Evolutionary conservation across 2,797 vertebrate genomes (phyloP).

Genomic region (Salarias fasciatus): DNA sequence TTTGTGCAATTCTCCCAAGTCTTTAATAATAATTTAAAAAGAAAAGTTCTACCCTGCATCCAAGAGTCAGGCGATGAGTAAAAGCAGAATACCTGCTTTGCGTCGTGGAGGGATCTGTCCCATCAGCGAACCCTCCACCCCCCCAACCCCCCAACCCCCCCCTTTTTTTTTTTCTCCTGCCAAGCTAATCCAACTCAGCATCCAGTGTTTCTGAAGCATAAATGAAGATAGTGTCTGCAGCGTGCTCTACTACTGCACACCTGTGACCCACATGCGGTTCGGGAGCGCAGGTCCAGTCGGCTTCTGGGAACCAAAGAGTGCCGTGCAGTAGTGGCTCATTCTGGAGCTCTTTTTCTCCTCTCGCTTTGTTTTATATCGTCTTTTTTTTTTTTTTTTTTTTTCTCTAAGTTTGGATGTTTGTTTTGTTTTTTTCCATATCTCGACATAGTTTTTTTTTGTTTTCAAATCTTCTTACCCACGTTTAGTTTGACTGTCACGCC

Average conservation of each 20-base stretch:
- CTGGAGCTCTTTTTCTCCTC: conserved; percentile 76
- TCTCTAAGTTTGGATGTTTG: conserved; percentile 37
- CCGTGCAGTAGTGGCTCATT: conserved; percentile 84
- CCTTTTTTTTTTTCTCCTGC: conserved; percentile 71
- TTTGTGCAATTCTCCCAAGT: conserved; percentile 76
- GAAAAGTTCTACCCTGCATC: conserved; percentile 57
- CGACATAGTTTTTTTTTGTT: conserved; percentile 36
- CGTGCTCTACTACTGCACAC: conserved; percentile 73
- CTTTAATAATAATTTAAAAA: conserved; percentile 42
- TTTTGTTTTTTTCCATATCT: conserved; percentile 35
- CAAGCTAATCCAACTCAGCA: conserved; percentile 79
- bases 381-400: conserved; percentile 1
- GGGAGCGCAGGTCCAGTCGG: conserved; percentile 46
- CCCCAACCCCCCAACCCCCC: too few relatives aligned
- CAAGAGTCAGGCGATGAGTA: conserved; percentile 45
- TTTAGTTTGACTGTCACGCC: conserved; percentile 71
- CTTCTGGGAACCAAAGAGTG: conserved; percentile 84
- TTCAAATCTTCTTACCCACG: conserved; percentile 54
- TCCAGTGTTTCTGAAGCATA: conserved; percentile 85
- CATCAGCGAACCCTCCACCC: conserved; percentile 49
- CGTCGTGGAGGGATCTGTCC: conserved; percentile 48
- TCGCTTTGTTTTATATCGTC: conserved; percentile 38
- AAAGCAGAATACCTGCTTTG: conserved; percentile 59
- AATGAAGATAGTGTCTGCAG: conserved; percentile 83
- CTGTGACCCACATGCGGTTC: conserved; percentile 68